phyloP scores from a whole-genome alignment of 2,888 invertebrate species.

The Synergus umbraculus region DNA sequence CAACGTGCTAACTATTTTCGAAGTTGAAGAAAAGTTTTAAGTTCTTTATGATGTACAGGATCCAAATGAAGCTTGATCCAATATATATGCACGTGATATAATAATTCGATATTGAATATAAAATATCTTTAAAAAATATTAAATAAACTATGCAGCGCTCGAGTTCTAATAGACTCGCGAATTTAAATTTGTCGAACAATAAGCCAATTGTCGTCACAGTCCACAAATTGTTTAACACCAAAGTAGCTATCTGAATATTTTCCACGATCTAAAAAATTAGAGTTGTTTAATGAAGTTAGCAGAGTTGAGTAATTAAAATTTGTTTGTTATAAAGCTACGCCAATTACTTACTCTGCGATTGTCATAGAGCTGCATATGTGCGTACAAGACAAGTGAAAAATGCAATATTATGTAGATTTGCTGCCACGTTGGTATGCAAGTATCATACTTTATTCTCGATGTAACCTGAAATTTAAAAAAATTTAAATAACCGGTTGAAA shows the following conservation, averaged over 20 bases:
- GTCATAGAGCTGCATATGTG: slow-evolving; percentile 83
- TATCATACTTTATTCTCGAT: slow-evolving; percentile 84
- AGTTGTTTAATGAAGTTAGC: slow-evolving; percentile 30
- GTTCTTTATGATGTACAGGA: slow-evolving; percentile 4
- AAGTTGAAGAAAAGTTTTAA: not conserved
- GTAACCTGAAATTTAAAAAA: slow-evolving; percentile 79
- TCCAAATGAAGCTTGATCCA: slow-evolving; percentile 45
- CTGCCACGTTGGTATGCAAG: slow-evolving; percentile 83
- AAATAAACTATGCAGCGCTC: slow-evolving; percentile 83
- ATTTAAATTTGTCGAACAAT: slow-evolving; percentile 83
- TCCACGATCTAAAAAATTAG: slow-evolving; percentile 81
- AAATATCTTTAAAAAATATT: slow-evolving; percentile 63
- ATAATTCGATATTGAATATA: slow-evolving; percentile 35
- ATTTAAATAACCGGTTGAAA: not conserved
- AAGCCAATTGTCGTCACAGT: slow-evolving; percentile 85
- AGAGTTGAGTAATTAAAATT: slow-evolving; percentile 42
- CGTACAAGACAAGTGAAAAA: slow-evolving; percentile 83
- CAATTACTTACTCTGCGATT: slow-evolving; percentile 80
- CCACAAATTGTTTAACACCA: slow-evolving; percentile 83
- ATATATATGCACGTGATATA: slow-evolving; percentile 44
- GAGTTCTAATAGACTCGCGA: slow-evolving; percentile 83
- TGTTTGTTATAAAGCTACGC: not conserved
- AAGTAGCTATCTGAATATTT: slow-evolving; percentile 80
- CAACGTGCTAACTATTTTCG: not conserved
- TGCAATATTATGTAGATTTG: slow-evolving; percentile 84